Base-by-base conservation (phyloP, 2,113 vertebrate species). In the Hemiscyllium ocellatum region DNA sequence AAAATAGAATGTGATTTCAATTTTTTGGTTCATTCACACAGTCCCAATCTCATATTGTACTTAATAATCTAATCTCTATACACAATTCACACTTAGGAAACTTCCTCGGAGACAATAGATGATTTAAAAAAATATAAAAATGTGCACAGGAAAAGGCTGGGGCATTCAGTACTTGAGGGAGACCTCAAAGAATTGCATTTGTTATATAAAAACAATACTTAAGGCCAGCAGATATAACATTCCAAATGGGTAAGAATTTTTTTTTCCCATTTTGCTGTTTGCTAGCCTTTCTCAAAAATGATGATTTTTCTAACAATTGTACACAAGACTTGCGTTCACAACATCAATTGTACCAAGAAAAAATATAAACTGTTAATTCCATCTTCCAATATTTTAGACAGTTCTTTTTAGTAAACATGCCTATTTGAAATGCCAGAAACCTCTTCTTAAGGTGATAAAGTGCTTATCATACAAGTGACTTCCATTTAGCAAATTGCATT, bases 361-460 rank as follows among this genome's bases (percentile, higher is more conserved):
- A 52, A 24, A 95, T 72, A 95, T 42, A 76, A 70, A 29, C 24
- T 72, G 68, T 42, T 95, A 50, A 72, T 95, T 70, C 26, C 47
- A 72, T 72, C 29, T 72, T 69, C 33, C 33, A 72, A 33, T 95
- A 24, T 70, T 95, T 72, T 95, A 33, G 69, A 70, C 94, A 50
- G 68, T 72, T 72, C 94, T 4, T 42, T 72, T 52, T 76, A 52
- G 69, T 95, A 76, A 95, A 95, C 94, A 95, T 95, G 42, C 94
- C 69, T 47, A 52, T 95, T 72, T 50, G 47, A 52, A 50, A 95
- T 15, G 68, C 70, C 69, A 29, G 69, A 95, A 76, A 69, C 69
- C 94, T 72, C 69, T 26, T 72, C 69, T 95, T 72, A 95, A 95
- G 94, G 69, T 95, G 94, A 95, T 95, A 95, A 95, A 95, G 94